Evolutionary conservation across 1,140 invertebrate species (phyloP).

Genomic region (Laupala kohalensis): DNA sequence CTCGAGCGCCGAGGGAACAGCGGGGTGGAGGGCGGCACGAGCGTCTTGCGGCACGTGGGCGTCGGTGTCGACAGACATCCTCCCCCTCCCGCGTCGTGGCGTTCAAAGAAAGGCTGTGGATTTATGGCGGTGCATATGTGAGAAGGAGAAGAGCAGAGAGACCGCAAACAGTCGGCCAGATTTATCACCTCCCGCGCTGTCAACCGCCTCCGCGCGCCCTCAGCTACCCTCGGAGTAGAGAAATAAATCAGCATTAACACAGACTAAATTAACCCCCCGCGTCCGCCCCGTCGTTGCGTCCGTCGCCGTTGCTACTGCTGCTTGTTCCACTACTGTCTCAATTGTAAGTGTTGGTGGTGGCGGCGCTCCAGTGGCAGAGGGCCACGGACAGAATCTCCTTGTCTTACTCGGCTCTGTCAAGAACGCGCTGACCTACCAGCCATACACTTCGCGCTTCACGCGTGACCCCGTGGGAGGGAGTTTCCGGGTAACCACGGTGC

Average conservation of each 20-base stretch:
- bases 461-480: background rate
- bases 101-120: conserved; percentile 1
- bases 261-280: conserved; percentile 12
- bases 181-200: conserved; percentile 12
- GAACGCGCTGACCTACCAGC: background rate
- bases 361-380: background rate
- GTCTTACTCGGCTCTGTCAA: background rate
- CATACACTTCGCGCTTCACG: background rate
- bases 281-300: background rate
- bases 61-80: background rate
- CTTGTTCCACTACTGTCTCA: conserved; percentile 2
- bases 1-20: background rate
- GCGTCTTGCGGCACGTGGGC: background rate
- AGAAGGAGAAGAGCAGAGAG: background rate
- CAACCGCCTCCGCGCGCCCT: background rate
- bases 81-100: background rate
- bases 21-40: background rate
- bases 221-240: conserved; percentile 6
- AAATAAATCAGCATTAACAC: conserved; percentile 15
- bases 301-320: background rate
- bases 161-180: conserved; percentile 3
- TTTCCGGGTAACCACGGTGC: no score
- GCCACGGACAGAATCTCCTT: background rate
- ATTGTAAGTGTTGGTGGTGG: background rate
- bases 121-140: conserved; percentile 6